These are phyloP conservation scores for Globodera rostochiensis DNA, from an alignment of 1,140 invertebrate genomes.

Conservation along the genomic window DNA sequence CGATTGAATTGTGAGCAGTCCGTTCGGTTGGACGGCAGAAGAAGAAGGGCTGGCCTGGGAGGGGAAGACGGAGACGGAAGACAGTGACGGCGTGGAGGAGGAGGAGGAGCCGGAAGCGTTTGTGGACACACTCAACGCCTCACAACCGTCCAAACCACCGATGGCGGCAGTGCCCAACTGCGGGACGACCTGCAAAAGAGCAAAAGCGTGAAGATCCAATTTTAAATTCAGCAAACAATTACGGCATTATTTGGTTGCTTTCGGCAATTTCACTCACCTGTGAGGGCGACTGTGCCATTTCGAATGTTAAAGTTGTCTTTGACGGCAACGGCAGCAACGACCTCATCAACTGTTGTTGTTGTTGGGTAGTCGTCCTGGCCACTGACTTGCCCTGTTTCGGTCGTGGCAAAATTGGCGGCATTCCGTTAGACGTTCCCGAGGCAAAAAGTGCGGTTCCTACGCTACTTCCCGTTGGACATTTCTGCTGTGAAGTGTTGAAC, in stretches of 20 bases:
- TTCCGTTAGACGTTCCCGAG: neutral
- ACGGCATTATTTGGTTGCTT: neutral
- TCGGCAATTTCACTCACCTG: neutral
- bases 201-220: neutral
- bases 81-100: neutral
- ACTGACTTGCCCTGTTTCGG: conserved; percentile 11
- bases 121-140: conserved; percentile 5
- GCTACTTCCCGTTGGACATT: neutral
- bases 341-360: conserved; percentile 18
- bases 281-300: conserved; percentile 5
- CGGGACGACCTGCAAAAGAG: conserved; percentile 4
- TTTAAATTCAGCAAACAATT: neutral
- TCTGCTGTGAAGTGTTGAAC: neutral
- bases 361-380: neutral
- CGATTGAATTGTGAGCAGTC: conserved; percentile 14
- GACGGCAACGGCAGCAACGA: conserved; percentile 6
- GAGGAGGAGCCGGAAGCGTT: conserved; percentile 6
- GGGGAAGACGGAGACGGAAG: conserved; percentile 2
- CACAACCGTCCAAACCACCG: conserved; percentile 5
- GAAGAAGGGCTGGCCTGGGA: neutral
- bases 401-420: conserved; percentile 25
- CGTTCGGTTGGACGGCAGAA: neutral
- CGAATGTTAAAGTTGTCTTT: neutral
- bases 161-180: neutral
- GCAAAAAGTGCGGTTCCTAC: neutral